These are phyloP conservation scores for Umimayanthus kanabou DNA, from an alignment of 92 coral and sea anemone species.

Conservation along the genomic window DNA sequence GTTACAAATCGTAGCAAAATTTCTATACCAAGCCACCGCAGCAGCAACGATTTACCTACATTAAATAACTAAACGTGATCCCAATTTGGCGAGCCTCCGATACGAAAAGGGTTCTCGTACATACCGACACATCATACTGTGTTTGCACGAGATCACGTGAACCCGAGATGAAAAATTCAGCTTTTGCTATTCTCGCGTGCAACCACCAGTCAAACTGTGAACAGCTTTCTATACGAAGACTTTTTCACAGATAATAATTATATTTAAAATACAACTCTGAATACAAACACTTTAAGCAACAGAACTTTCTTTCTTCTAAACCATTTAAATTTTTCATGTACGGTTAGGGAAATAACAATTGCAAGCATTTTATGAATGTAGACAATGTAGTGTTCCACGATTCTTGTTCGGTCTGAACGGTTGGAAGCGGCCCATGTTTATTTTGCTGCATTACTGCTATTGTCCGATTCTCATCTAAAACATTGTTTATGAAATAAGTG, in stretches of 20 bases:
- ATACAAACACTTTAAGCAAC: not conserved
- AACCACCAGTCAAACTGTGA: not conserved
- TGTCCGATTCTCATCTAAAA: too few species aligned
- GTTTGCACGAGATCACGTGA: too few species aligned
- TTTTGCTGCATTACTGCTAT: not conserved
- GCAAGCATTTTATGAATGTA: too few species aligned
- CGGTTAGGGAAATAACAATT: too few species aligned
- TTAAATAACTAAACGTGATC: not conserved
- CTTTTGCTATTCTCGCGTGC: too few species aligned
- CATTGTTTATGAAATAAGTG: too few species aligned
- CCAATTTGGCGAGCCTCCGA: not conserved
- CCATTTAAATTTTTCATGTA: too few species aligned
- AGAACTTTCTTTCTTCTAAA: too few species aligned
- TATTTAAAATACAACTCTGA: not conserved
- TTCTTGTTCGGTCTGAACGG: not conserved
- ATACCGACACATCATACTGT: too few species aligned
- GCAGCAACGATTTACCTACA: not conserved
- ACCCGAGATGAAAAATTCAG: too few species aligned
- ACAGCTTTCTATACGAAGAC: not conserved
- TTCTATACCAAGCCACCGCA: not conserved
- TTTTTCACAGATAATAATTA: not conserved
- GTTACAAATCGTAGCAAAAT: not conserved
- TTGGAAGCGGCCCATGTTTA: not conserved
- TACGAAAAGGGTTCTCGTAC: too few species aligned
- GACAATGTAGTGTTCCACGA: not conserved